phyloP scores from a whole-genome alignment of 2,888 invertebrate species.

The Macrophya annulata region DNA sequence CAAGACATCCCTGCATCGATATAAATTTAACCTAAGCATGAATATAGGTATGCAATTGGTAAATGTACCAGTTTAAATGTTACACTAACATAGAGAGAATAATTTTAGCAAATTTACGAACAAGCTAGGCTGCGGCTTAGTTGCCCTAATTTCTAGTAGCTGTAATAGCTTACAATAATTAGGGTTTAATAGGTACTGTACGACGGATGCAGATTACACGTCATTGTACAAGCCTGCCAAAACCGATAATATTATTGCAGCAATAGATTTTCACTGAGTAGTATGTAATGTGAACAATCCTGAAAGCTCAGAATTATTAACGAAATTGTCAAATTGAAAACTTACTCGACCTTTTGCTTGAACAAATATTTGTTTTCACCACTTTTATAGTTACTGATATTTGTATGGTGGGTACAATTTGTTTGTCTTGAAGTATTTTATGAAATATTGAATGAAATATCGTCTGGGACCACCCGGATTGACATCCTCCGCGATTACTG shows the following conservation, averaged over 20 bases:
- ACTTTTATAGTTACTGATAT: background rate
- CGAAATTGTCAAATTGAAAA: background rate
- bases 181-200: conserved; percentile 20
- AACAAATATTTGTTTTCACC: background rate
- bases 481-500: background rate
- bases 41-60: background rate
- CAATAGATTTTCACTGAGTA: background rate
- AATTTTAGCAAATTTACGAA: background rate
- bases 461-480: background rate
- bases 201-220: background rate
- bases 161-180: conserved; percentile 1
- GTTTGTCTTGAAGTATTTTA: background rate
- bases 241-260: background rate
- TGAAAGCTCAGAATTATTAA: background rate
- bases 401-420: background rate
- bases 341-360: background rate
- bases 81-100: background rate
- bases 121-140: background rate
- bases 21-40: background rate
- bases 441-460: background rate
- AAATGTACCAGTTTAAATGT: background rate
- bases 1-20: background rate
- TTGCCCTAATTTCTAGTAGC: background rate
- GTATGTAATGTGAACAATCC: background rate
- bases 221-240: background rate